phyloP scores from a whole-genome alignment of 1,140 invertebrate species.

The Drosophila kanapiae region DNA sequence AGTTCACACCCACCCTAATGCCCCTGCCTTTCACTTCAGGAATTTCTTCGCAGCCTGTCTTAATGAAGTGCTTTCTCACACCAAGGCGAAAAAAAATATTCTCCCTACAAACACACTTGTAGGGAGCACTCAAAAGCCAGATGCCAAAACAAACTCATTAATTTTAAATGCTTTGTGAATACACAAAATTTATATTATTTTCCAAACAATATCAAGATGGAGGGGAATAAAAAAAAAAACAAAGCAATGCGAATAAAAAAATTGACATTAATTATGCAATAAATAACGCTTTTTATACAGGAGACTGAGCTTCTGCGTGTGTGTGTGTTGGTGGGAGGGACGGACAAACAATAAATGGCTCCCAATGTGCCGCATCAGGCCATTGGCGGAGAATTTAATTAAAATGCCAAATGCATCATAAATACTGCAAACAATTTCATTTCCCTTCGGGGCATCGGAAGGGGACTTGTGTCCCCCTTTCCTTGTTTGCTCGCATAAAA shows the following conservation, averaged over 20 bases:
- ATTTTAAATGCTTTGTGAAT: constrained; percentile 52
- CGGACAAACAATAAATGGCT: constrained; percentile 58
- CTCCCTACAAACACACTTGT: not conserved
- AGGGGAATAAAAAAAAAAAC: constrained; percentile 17
- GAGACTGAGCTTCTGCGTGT: constrained; percentile 1
- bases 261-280: constrained; percentile 78
- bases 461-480: not conserved
- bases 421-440: constrained; percentile 60
- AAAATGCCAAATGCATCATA: constrained; percentile 77
- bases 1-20: not conserved
- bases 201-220: constrained; percentile 40
- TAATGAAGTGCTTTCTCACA: constrained; percentile 19
- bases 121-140: constrained; percentile 38
- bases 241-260: constrained; percentile 34
- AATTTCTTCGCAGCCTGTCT: constrained; percentile 8
- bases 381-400: constrained; percentile 66
- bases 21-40: not conserved
- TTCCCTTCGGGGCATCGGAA: not conserved
- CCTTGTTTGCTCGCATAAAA: constrained; percentile 1
- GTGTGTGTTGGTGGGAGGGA: not conserved
- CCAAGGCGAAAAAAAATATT: not conserved
- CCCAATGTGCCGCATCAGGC: constrained; percentile 25
- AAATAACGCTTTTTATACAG: constrained; percentile 62
- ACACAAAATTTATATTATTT: constrained; percentile 38
- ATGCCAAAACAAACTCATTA: constrained; percentile 58